Evolutionary conservation across 2,113 vertebrate genomes (phyloP).

Genomic region (Leucopsar rothschildi): DNA sequence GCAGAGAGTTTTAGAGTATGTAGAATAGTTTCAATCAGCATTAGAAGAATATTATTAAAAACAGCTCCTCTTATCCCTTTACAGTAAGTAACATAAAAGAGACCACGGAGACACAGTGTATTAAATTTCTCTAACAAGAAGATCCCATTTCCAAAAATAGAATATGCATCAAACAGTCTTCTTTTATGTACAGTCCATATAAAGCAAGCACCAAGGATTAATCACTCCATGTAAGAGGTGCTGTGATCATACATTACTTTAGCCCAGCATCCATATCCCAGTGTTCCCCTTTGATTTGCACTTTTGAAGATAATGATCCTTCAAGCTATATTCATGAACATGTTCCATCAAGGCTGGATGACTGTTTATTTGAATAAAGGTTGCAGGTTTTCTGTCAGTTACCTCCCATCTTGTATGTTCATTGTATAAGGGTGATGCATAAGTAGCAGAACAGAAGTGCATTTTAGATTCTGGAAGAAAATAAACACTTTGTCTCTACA

Average conservation of each 20-base stretch:
- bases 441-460: not conserved
- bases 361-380: not conserved
- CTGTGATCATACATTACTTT: not conserved
- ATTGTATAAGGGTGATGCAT: not conserved
- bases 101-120: not conserved
- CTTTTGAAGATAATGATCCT: not conserved
- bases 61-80: not conserved
- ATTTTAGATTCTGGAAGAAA: not conserved
- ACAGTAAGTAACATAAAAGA: not conserved
- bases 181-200: not conserved
- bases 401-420: not conserved
- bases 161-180: not conserved
- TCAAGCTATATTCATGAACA: not conserved
- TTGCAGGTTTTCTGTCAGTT: not conserved
- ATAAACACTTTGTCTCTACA: not conserved
- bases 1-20: not conserved
- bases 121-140: constrained; percentile 1
- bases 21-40: not conserved
- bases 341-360: not conserved
- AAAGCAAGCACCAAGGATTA: not conserved
- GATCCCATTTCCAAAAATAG: constrained; percentile 29
- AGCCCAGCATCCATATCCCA: not conserved
- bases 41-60: constrained; percentile 4
- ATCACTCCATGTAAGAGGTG: not conserved
- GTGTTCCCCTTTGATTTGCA: not conserved